Percentiles rank a stretch among this genome's conserved stretches.
These are phyloP conservation scores for Meganola albula DNA, from an alignment of 2,888 invertebrate genomes.

Conservation along the genomic window DNA sequence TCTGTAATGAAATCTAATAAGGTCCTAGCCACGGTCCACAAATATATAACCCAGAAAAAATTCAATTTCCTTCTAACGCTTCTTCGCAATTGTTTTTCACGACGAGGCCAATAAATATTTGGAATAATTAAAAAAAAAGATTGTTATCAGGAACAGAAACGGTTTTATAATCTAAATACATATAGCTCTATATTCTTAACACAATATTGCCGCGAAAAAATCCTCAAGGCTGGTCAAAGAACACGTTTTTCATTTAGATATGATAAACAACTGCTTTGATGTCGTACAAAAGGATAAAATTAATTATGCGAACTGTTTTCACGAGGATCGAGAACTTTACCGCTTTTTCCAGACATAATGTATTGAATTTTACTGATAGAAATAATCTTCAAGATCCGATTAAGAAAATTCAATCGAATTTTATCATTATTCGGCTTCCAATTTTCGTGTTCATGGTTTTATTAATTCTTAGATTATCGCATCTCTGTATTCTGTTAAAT, in stretches of 20 bases:
- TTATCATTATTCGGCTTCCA: too few relatives aligned
- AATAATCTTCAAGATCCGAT: conserved; percentile 36
- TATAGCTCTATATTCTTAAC: conserved; percentile 19
- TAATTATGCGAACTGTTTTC: conserved; percentile 28
- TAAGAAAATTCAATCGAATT: conserved; percentile 30
- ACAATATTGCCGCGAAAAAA: conserved; percentile 31
- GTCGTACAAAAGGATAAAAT: conserved; percentile 35
- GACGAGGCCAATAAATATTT: conserved; percentile 24
- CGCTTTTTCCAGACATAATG: conserved; percentile 32
- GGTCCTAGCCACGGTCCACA: too few relatives aligned
- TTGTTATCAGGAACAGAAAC: too few relatives aligned
- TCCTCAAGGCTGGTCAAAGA: conserved; percentile 25
- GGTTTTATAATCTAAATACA: too few relatives aligned
- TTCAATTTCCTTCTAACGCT: conserved; percentile 21
- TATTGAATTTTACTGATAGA: conserved; percentile 33
- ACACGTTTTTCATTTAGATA: conserved; percentile 53
- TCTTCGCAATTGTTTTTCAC: conserved; percentile 17
- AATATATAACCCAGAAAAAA: too few relatives aligned
- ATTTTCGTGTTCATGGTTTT: too few relatives aligned
- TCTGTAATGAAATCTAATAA: too few relatives aligned
- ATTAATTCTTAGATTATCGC: too few relatives aligned
- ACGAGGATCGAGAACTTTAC: conserved; percentile 9
- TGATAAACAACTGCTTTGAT: conserved; percentile 30
- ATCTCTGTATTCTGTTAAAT: too few relatives aligned
- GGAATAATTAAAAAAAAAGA: conserved; percentile 25